Evolutionary conservation across 2,797 vertebrate genomes (phyloP), one percentile per base, ranked within the genome.

Genomic region (Sebastes hubbsi): DNA sequence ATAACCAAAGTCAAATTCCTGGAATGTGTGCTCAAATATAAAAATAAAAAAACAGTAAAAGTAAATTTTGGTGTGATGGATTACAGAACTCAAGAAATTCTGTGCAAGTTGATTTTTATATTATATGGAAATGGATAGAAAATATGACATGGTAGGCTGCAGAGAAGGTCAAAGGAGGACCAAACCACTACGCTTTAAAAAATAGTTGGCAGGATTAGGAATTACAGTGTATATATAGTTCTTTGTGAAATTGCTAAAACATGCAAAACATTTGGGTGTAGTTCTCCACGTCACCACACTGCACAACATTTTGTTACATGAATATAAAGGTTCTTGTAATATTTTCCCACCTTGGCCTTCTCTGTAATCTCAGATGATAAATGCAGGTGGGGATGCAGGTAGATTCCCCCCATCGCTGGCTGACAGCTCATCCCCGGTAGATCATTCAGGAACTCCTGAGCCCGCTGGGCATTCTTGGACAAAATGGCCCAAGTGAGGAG

Each of bases 351-450:
- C 91, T 90, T 24, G 27, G 91, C 94, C 58, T 88, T 72, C 61
- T 83, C 34, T 6, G 46, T 56, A 2, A 91, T 69, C 49, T 24
- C 74, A 16, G 73, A 4, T 3, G 93, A 88, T 38, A 94, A 72
- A 52, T 71, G n/a, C 38, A 96, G 84, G 6, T 62, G 56, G 32
- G 93, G 93, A 56, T 89, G 95, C n/a, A 94, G 81, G 80, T 84
- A 95, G 77, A 95, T 56, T 30, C 94, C 94, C 1, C 90, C 94
- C 78, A 75, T 86, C 18, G 69, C 86, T 2, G 91, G 86, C 67
- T 86, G 87, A 77, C 93, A 95, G 76, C 81, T 91, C 66, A 95
- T 63, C 38, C 93, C 95, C 0, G 94, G 92, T 3, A 95, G 79
- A 62, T 20, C 58, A 8, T 89, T 89, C 12, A 96, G 74, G 32